phyloP scores from a whole-genome alignment of 2,113 vertebrate genomes.

The Callopanchax toddi region DNA sequence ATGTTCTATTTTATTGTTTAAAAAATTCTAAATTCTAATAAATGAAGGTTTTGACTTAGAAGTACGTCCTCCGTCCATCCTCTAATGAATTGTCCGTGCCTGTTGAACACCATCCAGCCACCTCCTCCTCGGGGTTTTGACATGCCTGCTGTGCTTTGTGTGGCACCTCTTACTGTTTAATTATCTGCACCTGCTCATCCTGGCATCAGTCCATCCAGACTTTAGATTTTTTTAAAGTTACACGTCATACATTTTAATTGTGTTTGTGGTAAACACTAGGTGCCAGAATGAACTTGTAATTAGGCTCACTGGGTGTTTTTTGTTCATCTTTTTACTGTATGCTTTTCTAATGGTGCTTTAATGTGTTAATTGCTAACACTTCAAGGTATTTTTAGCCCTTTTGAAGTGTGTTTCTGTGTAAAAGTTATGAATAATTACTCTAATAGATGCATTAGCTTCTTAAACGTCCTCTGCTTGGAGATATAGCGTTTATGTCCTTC shows the following conservation, averaged over 20 bases:
- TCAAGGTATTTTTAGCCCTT: neutral
- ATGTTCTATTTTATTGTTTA: neutral
- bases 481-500: too few relatives aligned
- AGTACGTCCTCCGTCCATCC: neutral
- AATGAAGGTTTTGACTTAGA: neutral
- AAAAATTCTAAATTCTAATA: neutral
- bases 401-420: too few relatives aligned
- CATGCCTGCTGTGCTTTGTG: slow-evolving; percentile 50
- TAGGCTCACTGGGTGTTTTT: slow-evolving; percentile 15
- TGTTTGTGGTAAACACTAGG: slow-evolving; percentile 7
- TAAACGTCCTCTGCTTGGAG: too few relatives aligned
- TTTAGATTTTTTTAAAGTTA: neutral
- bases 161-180: slow-evolving; percentile 17
- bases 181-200: slow-evolving; percentile 46
- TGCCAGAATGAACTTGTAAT: slow-evolving; percentile 51
- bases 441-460: too few relatives aligned
- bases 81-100: neutral
- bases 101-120: slow-evolving; percentile 49
- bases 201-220: slow-evolving; percentile 32
- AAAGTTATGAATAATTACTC: too few relatives aligned
- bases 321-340: slow-evolving; percentile 19
- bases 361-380: slow-evolving; percentile 11
- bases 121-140: slow-evolving; percentile 16
- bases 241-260: neutral
- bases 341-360: slow-evolving; percentile 27